These are phyloP conservation scores for Boloria euphrosyne DNA, from an alignment of 2,888 invertebrate species.

Conservation along the genomic window DNA sequence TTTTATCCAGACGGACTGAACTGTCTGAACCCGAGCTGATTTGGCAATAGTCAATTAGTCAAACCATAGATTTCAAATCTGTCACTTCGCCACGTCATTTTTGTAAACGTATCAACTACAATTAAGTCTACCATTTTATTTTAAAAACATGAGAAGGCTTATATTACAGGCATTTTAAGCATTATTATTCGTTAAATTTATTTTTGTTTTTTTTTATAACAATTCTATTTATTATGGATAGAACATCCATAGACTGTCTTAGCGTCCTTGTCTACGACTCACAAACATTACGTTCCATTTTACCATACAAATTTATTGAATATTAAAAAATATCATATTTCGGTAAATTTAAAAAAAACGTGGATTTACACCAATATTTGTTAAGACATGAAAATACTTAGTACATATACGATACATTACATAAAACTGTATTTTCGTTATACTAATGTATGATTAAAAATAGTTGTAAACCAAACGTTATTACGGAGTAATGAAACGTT, in stretches of 20 bases:
- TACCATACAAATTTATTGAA: constrained; percentile 28
- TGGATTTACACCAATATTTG: too few relatives aligned
- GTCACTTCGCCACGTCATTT: constrained; percentile 81
- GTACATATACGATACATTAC: neutral
- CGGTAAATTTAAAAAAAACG: neutral
- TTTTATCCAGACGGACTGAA: constrained; percentile 53
- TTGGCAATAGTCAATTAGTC: constrained; percentile 74
- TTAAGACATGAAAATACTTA: neutral
- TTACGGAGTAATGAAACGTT: constrained; percentile 68
- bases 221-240: constrained; percentile 21
- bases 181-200: constrained; percentile 27
- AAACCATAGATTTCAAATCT: constrained; percentile 64
- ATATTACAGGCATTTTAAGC: neutral
- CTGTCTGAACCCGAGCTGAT: constrained; percentile 70
- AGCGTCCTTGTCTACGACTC: constrained; percentile 60
- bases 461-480: constrained; percentile 35
- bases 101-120: constrained; percentile 53
- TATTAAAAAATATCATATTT: constrained; percentile 7
- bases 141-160: neutral
- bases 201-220: neutral
- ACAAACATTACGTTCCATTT: constrained; percentile 53
- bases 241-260: constrained; percentile 45
- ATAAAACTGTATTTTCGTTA: neutral
- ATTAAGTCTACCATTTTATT: constrained; percentile 5
- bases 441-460: constrained; percentile 22